Conservation (phyloP, 1,140 invertebrate genomes). For the Zaprionus ornatus region DNA sequence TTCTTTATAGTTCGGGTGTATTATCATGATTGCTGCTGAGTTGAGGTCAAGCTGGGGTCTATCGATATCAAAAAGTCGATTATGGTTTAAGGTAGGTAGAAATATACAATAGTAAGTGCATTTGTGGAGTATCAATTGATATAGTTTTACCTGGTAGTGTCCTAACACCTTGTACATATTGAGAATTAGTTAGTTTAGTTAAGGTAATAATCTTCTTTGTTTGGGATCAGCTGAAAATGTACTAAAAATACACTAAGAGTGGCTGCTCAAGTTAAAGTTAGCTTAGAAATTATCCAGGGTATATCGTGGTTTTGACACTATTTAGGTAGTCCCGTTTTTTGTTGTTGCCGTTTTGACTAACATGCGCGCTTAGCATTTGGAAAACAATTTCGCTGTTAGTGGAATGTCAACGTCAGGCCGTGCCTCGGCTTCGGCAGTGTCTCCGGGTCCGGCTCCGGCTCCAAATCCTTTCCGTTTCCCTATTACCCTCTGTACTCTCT, state of each 20-base stretch:
- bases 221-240: too few species aligned
- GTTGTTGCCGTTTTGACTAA: conserved; percentile 66
- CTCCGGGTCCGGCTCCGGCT: conserved; percentile 11
- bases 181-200: too few species aligned
- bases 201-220: too few species aligned
- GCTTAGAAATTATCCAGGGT: not conserved
- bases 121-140: not conserved
- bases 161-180: not conserved
- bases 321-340: not conserved
- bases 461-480: not conserved
- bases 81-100: too few species aligned
- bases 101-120: too few species aligned
- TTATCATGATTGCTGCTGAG: too few species aligned
- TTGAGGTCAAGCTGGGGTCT: too few species aligned
- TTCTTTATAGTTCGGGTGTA: too few species aligned
- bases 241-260: too few species aligned
- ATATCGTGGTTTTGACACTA: not conserved
- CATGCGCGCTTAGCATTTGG: conserved; percentile 79
- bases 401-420: conserved; percentile 77
- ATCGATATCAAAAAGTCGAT: too few species aligned
- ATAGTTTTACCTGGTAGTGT: too few species aligned
- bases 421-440: conserved; percentile 6
- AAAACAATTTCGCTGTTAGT: conserved; percentile 81
- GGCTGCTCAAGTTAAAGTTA: not conserved
- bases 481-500: not conserved